These are phyloP conservation scores for Huso huso DNA, from an alignment of 2,797 vertebrate genomes.

Conservation along the genomic window DNA sequence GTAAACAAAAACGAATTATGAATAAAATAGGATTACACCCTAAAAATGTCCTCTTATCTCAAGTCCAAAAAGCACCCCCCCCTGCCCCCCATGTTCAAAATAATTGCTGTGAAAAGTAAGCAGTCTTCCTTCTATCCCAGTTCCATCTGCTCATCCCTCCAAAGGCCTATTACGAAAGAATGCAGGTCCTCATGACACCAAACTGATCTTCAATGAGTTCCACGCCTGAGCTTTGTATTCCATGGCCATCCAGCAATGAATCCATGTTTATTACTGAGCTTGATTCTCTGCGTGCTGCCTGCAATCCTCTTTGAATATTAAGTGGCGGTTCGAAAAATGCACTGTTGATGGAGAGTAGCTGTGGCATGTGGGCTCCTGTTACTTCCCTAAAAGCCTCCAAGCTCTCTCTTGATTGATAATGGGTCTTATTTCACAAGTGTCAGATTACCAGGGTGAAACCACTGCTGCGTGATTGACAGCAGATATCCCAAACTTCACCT, in stretches of 20 bases:
- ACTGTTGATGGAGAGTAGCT: slow-evolving; percentile 31
- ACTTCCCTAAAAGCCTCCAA: slow-evolving; percentile 28
- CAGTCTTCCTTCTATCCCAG: too few species aligned
- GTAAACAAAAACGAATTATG: too few species aligned
- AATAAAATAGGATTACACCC: too few species aligned
- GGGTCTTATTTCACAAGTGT: slow-evolving; percentile 25
- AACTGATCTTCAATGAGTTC: slow-evolving; percentile 24
- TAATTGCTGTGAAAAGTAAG: too few species aligned
- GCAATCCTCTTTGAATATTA: slow-evolving; percentile 47
- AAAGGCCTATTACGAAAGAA: too few species aligned
- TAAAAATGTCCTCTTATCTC: too few species aligned
- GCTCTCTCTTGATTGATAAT: slow-evolving; percentile 28
- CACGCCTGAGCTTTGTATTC: slow-evolving; percentile 35
- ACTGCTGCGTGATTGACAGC: slow-evolving; percentile 15
- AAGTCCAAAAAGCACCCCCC: too few species aligned
- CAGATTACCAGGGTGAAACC: slow-evolving; percentile 18
- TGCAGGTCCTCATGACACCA: slow-evolving; percentile 17
- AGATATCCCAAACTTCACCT: slow-evolving; percentile 17
- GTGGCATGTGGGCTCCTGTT: slow-evolving; percentile 24
- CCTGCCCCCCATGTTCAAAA: too few species aligned
- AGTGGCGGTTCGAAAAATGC: slow-evolving; percentile 41
- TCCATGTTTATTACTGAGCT: slow-evolving; percentile 38
- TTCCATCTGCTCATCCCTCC: too few species aligned
- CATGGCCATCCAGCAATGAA: slow-evolving; percentile 31
- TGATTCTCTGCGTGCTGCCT: slow-evolving; percentile 46